Evolutionary conservation across 2,113 vertebrate genomes (phyloP).

Genomic region (Cygnus buccinator): DNA sequence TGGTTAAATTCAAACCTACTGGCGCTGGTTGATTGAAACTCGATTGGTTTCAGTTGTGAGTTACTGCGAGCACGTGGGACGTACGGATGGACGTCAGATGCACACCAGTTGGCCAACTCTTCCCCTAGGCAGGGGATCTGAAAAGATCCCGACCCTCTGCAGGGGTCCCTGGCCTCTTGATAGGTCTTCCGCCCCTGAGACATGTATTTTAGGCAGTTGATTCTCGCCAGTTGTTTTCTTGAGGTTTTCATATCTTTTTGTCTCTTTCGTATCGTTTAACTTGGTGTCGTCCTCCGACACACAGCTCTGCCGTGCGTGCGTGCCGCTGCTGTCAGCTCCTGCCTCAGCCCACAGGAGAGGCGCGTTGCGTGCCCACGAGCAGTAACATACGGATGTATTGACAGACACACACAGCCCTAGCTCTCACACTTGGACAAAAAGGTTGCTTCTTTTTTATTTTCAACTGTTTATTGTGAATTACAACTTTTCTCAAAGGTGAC

Average conservation of each 20-base stretch:
- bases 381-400: not conserved
- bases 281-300: not conserved
- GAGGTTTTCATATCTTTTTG: not conserved
- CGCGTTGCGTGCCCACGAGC: not conserved
- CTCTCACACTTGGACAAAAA: not conserved
- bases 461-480: not conserved
- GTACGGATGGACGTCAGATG: not conserved
- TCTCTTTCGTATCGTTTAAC: not conserved
- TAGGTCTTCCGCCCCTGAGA: not conserved
- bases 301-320: accelerated
- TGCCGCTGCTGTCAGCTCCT: not conserved
- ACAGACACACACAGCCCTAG: not conserved
- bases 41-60: not conserved
- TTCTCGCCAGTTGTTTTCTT: not conserved
- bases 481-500: not conserved
- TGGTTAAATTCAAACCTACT: not conserved
- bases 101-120: not conserved
- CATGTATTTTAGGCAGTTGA: not conserved
- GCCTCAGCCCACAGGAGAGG: not conserved
- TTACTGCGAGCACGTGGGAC: not conserved
- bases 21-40: not conserved
- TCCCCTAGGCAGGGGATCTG: not conserved
- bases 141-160: not conserved
- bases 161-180: not conserved
- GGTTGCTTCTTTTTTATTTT: not conserved